These are phyloP conservation scores for Calycopis cecrops DNA, from an alignment of 1,140 invertebrate species.

Conservation along the genomic window DNA sequence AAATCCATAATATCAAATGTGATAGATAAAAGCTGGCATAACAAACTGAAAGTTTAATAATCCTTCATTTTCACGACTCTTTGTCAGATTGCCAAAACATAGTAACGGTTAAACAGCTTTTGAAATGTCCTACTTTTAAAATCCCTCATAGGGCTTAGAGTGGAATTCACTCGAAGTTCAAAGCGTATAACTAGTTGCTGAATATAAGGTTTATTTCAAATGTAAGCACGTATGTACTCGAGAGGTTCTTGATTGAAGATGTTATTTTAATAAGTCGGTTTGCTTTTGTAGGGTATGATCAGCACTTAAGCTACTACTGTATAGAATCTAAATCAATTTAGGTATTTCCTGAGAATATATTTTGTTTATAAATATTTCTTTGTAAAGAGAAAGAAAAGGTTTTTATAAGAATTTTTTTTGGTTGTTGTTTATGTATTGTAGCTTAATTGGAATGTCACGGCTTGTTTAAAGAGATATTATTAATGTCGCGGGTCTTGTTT, in stretches of 20 bases:
- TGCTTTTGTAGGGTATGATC: no score
- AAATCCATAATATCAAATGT: constrained; percentile 1
- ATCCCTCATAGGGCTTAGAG: constrained; percentile 1
- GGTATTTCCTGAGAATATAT: no score
- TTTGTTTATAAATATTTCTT: no score
- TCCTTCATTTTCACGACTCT: constrained; percentile 5
- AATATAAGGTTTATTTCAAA: neutral
- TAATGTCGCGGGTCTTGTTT: no score
- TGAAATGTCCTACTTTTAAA: constrained; percentile 1
- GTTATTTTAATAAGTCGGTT: constrained; percentile 8
- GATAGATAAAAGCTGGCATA: constrained; percentile 7
- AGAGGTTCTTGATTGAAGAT: neutral
- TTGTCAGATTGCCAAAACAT: constrained; percentile 8
- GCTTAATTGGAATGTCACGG: no score
- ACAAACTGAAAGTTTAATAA: neutral
- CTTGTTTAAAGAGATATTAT: no score
- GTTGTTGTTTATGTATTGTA: no score
- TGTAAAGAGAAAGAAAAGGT: no score
- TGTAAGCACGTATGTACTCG: neutral
- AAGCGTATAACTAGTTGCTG: neutral
- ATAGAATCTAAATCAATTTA: no score
- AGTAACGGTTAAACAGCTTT: constrained; percentile 8
- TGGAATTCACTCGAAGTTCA: neutral
- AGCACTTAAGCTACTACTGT: no score
- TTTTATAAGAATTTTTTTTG: no score